These are phyloP conservation scores for Griposia aprilina DNA, from an alignment of 2,888 invertebrate genomes.

Conservation along the genomic window DNA sequence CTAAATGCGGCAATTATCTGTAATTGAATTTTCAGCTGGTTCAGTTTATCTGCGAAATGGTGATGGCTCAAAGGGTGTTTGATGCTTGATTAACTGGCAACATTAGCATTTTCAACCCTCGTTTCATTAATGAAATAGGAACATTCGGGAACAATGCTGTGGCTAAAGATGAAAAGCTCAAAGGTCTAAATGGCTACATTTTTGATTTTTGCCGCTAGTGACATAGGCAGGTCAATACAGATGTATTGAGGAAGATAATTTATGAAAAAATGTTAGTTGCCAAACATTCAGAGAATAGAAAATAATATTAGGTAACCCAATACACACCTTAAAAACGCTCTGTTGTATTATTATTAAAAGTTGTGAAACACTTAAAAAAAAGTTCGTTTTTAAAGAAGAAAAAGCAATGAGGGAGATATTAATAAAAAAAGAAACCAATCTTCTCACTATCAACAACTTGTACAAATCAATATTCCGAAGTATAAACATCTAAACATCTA, in stretches of 20 bases:
- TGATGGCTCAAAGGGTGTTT: conserved; percentile 1
- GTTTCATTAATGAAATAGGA: conserved; percentile 14
- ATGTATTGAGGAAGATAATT: conserved; percentile 36
- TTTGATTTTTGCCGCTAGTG: conserved; percentile 4
- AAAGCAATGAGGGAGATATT: not conserved
- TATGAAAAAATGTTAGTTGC: conserved; percentile 32
- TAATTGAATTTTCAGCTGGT: conserved; percentile 11
- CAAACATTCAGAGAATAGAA: conserved; percentile 38
- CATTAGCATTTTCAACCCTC: conserved; percentile 8
- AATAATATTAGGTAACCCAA: conserved; percentile 43
- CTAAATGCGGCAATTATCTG: conserved; percentile 4
- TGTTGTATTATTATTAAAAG: conserved; percentile 1
- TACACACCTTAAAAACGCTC: conserved; percentile 16
- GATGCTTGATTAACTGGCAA: conserved; percentile 3
- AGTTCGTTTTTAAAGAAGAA: not conserved
- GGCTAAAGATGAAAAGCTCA: not conserved
- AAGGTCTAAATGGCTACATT: not conserved
- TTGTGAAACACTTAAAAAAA: conserved; percentile 25
- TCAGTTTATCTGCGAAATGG: not conserved
- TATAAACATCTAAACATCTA: conserved; percentile 4
- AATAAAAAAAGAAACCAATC: not conserved
- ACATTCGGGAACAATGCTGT: not conserved
- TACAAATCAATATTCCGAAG: conserved; percentile 31
- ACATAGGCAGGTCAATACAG: conserved; percentile 15
- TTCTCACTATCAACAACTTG: not conserved